phyloP scores from a whole-genome alignment of 2,888 invertebrate species.

The Crematogaster levior region DNA sequence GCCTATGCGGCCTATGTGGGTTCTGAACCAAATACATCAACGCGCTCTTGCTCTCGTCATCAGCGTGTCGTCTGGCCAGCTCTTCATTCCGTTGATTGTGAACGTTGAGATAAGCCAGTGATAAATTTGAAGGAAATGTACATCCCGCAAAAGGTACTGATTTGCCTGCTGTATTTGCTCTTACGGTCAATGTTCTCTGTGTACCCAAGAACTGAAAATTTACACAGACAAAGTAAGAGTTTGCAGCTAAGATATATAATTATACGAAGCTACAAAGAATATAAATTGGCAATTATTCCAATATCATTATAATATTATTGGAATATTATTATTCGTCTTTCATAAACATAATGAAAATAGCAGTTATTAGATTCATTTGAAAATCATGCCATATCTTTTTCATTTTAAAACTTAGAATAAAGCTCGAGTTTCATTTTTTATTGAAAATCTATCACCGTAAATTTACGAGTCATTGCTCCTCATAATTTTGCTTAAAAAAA shows the following conservation, averaged over 20 bases:
- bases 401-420: neutral
- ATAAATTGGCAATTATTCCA: neutral
- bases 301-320: too few species aligned
- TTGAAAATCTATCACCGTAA: neutral
- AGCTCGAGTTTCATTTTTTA: neutral
- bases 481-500: neutral
- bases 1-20: neutral
- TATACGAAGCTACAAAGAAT: neutral
- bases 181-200: constrained; percentile 17
- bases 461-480: neutral
- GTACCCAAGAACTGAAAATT: constrained; percentile 62
- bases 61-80: neutral
- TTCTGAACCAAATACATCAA: neutral
- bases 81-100: neutral
- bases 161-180: constrained; percentile 6
- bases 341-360: neutral
- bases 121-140: constrained; percentile 30
- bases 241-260: neutral
- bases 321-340: too few species aligned
- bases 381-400: neutral
- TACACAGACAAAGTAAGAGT: neutral
- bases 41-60: neutral
- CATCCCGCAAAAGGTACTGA: neutral
- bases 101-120: neutral
- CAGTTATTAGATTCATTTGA: neutral